Conservation (phyloP, 2,888 invertebrate genomes). For the Limnephilus lunatus region DNA sequence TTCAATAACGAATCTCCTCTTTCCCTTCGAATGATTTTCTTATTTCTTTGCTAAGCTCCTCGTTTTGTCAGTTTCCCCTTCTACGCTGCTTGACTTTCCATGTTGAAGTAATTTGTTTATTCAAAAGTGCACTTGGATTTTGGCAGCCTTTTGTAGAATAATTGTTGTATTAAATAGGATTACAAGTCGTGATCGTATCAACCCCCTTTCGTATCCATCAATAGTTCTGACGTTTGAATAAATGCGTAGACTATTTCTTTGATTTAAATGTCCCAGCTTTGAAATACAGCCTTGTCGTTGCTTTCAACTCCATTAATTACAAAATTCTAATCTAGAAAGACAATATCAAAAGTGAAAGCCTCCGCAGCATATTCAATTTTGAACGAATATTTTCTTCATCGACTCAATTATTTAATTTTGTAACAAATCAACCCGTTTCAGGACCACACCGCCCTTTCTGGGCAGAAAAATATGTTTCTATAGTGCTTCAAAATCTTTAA, state of each 20-base stretch:
- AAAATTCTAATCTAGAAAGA: not conserved
- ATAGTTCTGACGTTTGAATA: not conserved
- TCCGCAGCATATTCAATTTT: too few species aligned
- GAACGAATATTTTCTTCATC: not conserved
- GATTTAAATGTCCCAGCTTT: not conserved
- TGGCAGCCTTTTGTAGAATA: not conserved
- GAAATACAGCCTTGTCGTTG: not conserved
- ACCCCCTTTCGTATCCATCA: not conserved
- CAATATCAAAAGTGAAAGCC: too few species aligned
- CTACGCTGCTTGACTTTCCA: not conserved
- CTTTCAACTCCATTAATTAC: not conserved
- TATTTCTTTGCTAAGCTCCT: conserved; percentile 9
- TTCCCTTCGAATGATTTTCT: conserved; percentile 17
- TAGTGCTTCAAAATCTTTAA: too few species aligned
- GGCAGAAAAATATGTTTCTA: too few species aligned
- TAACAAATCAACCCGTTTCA: not conserved
- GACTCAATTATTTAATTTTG: not conserved
- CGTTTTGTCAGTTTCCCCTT: not conserved
- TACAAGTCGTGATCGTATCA: not conserved
- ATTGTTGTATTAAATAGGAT: not conserved
- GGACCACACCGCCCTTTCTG: too few species aligned
- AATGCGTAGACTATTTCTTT: not conserved
- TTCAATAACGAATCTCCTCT: conserved; percentile 38
- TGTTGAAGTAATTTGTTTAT: conserved; percentile 43
- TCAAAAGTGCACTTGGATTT: not conserved